phyloP scores from a whole-genome alignment of 2,797 vertebrate species.

The Poecilia picta region DNA sequence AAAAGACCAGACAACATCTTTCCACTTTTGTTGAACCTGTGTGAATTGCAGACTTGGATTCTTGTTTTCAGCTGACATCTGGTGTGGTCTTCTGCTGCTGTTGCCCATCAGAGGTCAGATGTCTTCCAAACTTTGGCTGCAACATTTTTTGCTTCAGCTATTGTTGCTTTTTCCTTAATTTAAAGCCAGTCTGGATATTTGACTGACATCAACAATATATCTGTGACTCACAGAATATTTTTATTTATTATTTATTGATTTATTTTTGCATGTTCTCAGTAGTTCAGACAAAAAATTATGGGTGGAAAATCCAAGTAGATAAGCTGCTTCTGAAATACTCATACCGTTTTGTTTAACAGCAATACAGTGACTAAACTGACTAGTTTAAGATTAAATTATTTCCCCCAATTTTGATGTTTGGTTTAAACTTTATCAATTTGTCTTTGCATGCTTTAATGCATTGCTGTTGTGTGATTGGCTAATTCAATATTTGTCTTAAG shows the following conservation, averaged over 20 bases:
- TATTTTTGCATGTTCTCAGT: background rate
- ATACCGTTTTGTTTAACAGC: background rate
- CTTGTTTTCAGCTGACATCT: background rate
- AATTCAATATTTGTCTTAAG: background rate
- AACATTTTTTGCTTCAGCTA: background rate
- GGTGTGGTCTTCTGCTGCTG: background rate
- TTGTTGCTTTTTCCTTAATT: background rate
- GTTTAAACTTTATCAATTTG: background rate
- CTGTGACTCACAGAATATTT: background rate
- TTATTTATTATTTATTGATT: background rate
- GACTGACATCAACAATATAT: background rate
- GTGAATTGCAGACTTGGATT: background rate
- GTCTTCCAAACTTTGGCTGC: background rate
- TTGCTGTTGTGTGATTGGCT: background rate
- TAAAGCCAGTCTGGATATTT: background rate
- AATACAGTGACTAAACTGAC: background rate
- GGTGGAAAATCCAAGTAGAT: background rate
- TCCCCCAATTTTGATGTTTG: background rate
- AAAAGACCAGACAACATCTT: background rate
- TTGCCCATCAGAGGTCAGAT: background rate
- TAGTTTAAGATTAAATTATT: background rate
- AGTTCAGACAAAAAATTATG: background rate
- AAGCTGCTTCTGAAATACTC: background rate
- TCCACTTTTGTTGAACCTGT: background rate
- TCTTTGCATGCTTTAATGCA: background rate